Evolutionary conservation across 2,888 invertebrate genomes (phyloP), one percentile per base, ranked within the genome.

Genomic region (Hydraecia micacea): DNA sequence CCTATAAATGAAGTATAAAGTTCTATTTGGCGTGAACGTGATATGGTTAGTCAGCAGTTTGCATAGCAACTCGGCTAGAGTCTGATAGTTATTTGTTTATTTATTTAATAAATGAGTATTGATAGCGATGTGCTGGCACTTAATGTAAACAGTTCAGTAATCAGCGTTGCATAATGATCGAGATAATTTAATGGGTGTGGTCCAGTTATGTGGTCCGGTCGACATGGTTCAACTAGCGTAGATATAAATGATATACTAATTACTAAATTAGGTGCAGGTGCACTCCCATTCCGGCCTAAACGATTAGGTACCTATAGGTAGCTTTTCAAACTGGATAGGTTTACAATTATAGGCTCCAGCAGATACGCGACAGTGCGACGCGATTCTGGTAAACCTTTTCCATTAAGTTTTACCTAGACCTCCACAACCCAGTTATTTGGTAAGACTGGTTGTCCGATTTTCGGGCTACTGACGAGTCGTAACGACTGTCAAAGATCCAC

Each of bases 111-210:
- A 83, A 73, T 73, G 42, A 69, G 42, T 66, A 71, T 74, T 73
- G 84, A 86, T 83, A 77, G 66, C 72, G n/a, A 67, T 71, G 70
- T 62, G 62, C 7, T 60, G 46, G 70, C 39, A 81, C 49, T 63
- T 70, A 55, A 73, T 71, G 52, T 84, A 79, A 72, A 69, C 32
- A 49, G 18, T 39, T 11, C 11, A 71, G 70, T 75, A 66, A 87
- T 84, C 74, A 60, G 58, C 46, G 42, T 87, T 84, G 72, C 80
- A 75, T 87, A 87, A 84, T 80, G 46, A 46, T 15, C 28, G 73
- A 74, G 75, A 75, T 79, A 73, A 72, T 63, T 80, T 87, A 66
- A 85, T 87, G 80, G 74, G 74, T 75, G 85, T 77, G 85, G 76
- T 87, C 66, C 39, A 25, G 28, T 75, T 46, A 85, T 84, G 76